These are phyloP conservation scores for Oplegnathus fasciatus DNA, from an alignment of 2,113 vertebrate genomes.

Conservation along the genomic window DNA sequence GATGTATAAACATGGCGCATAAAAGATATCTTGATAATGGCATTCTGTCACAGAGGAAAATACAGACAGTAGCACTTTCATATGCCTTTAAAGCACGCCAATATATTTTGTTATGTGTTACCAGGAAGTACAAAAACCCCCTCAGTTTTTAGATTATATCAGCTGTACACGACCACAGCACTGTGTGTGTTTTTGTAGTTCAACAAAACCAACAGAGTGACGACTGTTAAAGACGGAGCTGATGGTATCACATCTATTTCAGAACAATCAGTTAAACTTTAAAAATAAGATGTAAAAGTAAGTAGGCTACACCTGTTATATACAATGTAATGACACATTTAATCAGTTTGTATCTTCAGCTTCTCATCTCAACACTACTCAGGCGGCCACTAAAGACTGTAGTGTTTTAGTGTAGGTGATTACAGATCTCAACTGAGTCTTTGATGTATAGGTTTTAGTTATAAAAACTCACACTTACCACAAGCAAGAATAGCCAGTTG, in stretches of 20 bases:
- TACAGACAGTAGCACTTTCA: no score
- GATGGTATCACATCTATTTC: background rate
- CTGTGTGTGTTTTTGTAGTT: no score
- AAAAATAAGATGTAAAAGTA: background rate
- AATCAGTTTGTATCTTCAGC: background rate
- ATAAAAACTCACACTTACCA: background rate
- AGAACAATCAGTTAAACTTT: background rate
- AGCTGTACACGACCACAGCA: no score
- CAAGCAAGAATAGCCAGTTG: background rate
- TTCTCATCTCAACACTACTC: background rate
- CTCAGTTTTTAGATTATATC: no score
- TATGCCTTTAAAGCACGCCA: no score
- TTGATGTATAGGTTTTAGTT: background rate
- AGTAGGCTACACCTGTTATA: background rate
- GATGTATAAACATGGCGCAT: no score
- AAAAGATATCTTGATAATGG: no score
- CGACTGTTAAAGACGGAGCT: background rate
- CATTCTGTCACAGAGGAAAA: no score
- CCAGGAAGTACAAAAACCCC: no score
- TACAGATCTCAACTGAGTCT: background rate
- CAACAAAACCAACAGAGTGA: no score
- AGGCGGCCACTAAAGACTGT: background rate
- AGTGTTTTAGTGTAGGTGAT: background rate
- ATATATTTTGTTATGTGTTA: no score
- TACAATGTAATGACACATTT: background rate